Evolutionary conservation across 2,888 invertebrate species (phyloP).

Genomic region (Plutella xylostella): DNA sequence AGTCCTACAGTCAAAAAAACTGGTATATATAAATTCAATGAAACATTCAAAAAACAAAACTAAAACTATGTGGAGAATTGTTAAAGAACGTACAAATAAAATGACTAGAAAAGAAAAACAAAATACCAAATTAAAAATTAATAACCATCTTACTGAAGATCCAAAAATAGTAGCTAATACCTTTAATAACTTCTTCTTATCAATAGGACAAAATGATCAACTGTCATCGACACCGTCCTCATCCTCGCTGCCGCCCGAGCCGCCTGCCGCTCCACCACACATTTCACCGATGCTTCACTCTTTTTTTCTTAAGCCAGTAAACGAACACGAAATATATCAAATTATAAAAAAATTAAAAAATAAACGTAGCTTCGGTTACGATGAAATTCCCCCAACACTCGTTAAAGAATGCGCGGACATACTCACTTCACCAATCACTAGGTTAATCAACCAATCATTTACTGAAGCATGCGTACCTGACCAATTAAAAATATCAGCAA

Average conservation of each 20-base stretch:
- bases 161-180: not conserved
- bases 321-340: not conserved
- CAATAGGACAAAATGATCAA: not conserved
- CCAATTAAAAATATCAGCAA: conserved; percentile 4
- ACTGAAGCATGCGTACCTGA: conserved; percentile 11
- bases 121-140: not conserved
- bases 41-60: not conserved
- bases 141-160: conserved; percentile 5
- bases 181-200: not conserved
- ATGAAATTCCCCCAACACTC: conserved; percentile 9
- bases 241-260: too few species aligned
- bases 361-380: conserved; percentile 10
- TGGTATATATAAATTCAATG: not conserved
- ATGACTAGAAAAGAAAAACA: too few species aligned
- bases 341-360: conserved; percentile 11
- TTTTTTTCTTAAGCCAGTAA: not conserved
- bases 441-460: conserved; percentile 12
- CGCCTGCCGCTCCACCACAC: not conserved
- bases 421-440: conserved; percentile 6
- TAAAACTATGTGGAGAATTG: not conserved
- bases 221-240: not conserved
- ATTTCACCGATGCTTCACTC: conserved; percentile 1
- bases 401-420: conserved; percentile 10
- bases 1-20: not conserved
- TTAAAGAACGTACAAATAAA: not conserved